Percentiles rank a stretch among this genome's conserved stretches.
Conservation (phyloP, 2,888 invertebrate genomes). For the Tetragonula carbonaria region DNA sequence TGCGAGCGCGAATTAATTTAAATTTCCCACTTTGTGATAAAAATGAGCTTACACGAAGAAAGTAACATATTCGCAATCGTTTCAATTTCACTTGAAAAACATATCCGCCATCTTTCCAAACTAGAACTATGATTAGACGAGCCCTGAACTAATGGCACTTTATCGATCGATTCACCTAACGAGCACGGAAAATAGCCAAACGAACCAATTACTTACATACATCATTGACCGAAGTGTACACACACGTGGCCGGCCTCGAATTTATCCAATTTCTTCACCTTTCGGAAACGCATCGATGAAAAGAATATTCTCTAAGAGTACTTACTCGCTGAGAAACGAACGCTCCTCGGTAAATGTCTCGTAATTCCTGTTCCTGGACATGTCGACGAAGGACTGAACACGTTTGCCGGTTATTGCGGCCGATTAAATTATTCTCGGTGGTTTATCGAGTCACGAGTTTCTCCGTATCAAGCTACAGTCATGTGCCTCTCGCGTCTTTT, state of each 20-base stretch:
- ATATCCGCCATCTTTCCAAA: not conserved
- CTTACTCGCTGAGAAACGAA: constrained; percentile 61
- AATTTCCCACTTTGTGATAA: not conserved
- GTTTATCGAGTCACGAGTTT: constrained; percentile 78
- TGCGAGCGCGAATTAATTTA: not conserved
- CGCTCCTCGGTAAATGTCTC: constrained; percentile 69
- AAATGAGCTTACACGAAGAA: no score
- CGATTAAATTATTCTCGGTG: constrained; percentile 74
- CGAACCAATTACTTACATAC: not conserved
- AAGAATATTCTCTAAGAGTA: constrained; percentile 37
- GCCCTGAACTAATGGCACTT: not conserved
- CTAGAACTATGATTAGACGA: constrained; percentile 2
- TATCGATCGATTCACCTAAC: not conserved
- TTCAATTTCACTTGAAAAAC: not conserved
- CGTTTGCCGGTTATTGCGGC: constrained; percentile 66
- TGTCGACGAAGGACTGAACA: constrained; percentile 67
- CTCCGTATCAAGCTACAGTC: constrained; percentile 76
- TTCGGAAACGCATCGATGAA: not conserved
- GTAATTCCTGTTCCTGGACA: constrained; percentile 75
- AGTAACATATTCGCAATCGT: not conserved
- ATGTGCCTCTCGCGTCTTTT: constrained; percentile 69
- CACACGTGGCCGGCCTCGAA: not conserved
- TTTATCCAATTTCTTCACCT: not conserved
- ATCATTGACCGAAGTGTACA: not conserved
- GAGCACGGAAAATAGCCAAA: not conserved